phyloP scores from a whole-genome alignment of 2,113 vertebrate species.

The Bubo bubo region DNA sequence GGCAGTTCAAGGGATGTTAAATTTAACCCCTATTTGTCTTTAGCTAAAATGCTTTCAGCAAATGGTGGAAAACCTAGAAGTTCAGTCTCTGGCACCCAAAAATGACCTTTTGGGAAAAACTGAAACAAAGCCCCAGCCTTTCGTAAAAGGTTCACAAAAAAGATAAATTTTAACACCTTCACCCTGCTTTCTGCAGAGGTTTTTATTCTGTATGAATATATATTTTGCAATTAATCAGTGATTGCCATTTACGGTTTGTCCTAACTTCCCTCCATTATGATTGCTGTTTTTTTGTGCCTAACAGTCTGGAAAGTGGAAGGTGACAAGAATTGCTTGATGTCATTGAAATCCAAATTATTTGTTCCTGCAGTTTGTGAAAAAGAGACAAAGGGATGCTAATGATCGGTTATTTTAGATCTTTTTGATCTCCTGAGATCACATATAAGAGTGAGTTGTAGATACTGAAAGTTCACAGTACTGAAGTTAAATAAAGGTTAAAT shows the following conservation, averaged over 20 bases:
- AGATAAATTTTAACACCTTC: neutral
- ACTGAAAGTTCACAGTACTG: neutral
- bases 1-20: neutral
- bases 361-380: neutral
- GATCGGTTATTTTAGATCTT: neutral
- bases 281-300: neutral
- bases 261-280: neutral
- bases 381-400: neutral
- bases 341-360: neutral
- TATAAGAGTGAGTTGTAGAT: neutral
- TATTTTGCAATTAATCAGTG: neutral
- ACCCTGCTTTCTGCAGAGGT: neutral
- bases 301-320: neutral
- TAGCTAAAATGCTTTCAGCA: neutral
- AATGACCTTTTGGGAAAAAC: neutral
- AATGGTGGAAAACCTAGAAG: neutral
- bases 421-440: neutral
- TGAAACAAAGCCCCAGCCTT: neutral
- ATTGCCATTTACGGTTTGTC: neutral
- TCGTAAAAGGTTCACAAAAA: neutral
- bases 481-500: neutral
- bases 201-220: neutral
- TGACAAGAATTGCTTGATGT: neutral
- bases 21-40: neutral
- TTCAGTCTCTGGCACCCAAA: neutral